These are phyloP conservation scores for Neopelma chrysocephalum DNA, from an alignment of 2,797 vertebrate species.

Conservation along the genomic window DNA sequence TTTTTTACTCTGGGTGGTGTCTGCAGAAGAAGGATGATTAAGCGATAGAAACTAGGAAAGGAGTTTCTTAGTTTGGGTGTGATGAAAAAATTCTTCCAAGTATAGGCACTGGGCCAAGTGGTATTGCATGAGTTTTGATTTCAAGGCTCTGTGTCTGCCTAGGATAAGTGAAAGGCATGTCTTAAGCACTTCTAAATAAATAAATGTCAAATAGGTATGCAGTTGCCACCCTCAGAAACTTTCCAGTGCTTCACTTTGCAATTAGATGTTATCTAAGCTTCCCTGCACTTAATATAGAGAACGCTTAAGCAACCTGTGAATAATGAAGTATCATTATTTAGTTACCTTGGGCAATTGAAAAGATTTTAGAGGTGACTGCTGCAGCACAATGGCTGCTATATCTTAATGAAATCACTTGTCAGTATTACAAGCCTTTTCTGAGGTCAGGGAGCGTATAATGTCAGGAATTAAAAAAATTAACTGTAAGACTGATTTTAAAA, in stretches of 20 bases:
- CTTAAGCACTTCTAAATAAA: constrained; percentile 61
- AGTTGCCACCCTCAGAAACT: constrained; percentile 49
- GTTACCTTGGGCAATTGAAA: constrained; percentile 6
- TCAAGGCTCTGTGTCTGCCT: constrained; percentile 45
- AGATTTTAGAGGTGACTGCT: constrained; percentile 4
- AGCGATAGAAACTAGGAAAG: constrained; percentile 43
- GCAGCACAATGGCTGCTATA: neutral
- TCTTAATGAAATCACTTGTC: neutral
- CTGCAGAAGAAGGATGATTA: constrained; percentile 37
- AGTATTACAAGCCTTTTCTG: neutral
- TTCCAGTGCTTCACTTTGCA: constrained; percentile 44
- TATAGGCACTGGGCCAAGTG: constrained; percentile 24
- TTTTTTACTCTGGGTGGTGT: constrained; percentile 43
- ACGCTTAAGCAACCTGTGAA: constrained; percentile 28
- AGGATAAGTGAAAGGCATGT: constrained; percentile 42
- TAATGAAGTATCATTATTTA: constrained; percentile 13
- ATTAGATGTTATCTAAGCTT: constrained; percentile 63
- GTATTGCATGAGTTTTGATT: constrained; percentile 54
- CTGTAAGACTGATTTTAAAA: neutral
- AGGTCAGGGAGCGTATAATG: neutral
- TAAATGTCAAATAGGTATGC: constrained; percentile 61
- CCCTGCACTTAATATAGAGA: constrained; percentile 15
- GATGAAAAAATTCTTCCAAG: constrained; percentile 56
- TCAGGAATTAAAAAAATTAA: neutral
- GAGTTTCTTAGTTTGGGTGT: constrained; percentile 43